Base-by-base conservation (phyloP, 2,113 vertebrate genomes). In the Craseonycteris thonglongyai region DNA sequence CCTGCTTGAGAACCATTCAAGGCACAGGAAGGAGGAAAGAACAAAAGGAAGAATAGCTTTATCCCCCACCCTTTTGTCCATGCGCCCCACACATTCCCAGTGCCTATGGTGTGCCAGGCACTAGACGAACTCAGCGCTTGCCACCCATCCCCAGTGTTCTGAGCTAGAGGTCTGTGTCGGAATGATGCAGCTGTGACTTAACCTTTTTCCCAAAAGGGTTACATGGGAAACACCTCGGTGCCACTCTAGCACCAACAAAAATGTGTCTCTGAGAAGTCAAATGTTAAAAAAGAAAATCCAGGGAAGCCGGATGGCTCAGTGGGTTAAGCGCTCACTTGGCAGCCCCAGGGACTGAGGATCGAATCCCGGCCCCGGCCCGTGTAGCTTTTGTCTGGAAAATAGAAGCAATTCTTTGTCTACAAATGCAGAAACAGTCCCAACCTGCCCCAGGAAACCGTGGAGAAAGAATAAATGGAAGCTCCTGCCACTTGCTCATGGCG, bases 111-210 rank as follows among this genome's bases (percentile, higher is more conserved):
- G 1, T 40, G 35, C 51, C 21, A 28, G 35, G 49, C 24, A 10
- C 58, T 18, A 6, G 40, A 47, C 49, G 74, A 30, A 51, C 24
- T 80, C 35, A 19, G 35, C 51, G 22, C 49, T 33, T 16, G 51
- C 3, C 11, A 33, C 15, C 18, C 40, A 68, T 13, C 2, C 15
- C 45, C 42, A 5, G 0, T 1, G 3, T 63, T 63, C 35, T 63
- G 12, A 19, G 19, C 11, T 54, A 38, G 19, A 38, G 35, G 68
- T 87, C 61, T 28, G 47, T 59, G 42, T 47, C 42, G 26, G 15
- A 7, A 18, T 9, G 19, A 40, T 30, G 82, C 11, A 63, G 12
- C 68, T 3, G 2, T n/a, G 38, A n/a, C 33, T 69, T 69, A 76
- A 83, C 21, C 56, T 38, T 78, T 38, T 91, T 93, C 65, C 82